Conservation (phyloP, 2,113 vertebrate genomes). For the Sylvietta virens region DNA sequence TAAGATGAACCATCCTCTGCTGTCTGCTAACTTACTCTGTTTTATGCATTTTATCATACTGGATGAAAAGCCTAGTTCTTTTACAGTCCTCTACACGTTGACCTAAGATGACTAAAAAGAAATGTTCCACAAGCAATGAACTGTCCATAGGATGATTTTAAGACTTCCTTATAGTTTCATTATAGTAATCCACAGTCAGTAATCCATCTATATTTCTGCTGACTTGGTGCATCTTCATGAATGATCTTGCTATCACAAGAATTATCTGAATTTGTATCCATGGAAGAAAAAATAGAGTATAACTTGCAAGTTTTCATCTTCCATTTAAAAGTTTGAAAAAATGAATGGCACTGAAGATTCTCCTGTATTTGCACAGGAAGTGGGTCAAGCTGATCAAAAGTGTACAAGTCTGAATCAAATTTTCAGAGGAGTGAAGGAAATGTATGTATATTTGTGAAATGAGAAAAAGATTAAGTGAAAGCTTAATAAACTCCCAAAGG, state of each 20-base stretch:
- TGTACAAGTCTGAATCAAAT: not conserved
- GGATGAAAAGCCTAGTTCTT: not conserved
- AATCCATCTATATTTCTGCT: not conserved
- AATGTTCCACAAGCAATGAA: not conserved
- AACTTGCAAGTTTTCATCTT: not conserved
- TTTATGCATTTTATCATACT: not conserved
- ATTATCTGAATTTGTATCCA: not conserved
- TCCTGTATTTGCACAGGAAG: not conserved
- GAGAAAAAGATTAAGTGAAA: conserved; percentile 19
- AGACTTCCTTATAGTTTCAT: not conserved
- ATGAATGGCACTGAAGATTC: not conserved
- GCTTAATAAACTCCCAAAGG: conserved; percentile 17
- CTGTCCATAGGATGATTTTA: not conserved
- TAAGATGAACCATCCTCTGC: not conserved
- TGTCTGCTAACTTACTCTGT: not conserved
- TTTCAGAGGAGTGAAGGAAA: not conserved
- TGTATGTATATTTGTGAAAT: not conserved
- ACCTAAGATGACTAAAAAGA: not conserved
- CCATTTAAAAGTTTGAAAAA: not conserved
- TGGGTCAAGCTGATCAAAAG: not conserved
- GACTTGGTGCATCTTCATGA: not conserved
- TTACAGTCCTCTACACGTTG: not conserved
- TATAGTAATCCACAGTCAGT: not conserved
- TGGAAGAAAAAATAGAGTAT: not conserved
- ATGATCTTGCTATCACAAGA: not conserved